Conservation (phyloP, 2,797 vertebrate species). For the Anguilla megastoma region DNA sequence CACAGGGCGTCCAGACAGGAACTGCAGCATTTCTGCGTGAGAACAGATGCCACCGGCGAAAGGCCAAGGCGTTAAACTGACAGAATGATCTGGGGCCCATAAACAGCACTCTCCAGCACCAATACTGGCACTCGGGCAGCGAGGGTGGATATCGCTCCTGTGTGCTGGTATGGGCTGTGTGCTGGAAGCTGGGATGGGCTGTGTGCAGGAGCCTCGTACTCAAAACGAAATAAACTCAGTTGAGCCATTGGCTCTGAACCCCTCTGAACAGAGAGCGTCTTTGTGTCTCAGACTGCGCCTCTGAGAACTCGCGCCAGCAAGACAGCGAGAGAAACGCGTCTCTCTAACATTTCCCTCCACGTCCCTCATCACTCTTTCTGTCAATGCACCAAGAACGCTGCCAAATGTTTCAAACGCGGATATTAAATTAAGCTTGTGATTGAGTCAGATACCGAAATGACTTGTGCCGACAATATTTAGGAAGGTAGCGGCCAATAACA, state of each 20-base stretch:
- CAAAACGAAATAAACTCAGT: not conserved
- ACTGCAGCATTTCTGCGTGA: not conserved
- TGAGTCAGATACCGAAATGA: not conserved
- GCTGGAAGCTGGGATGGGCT: not conserved
- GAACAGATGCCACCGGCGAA: not conserved
- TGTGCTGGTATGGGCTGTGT: no score
- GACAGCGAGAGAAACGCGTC: not conserved
- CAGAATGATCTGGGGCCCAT: not conserved
- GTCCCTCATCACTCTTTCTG: not conserved
- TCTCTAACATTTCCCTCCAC: not conserved
- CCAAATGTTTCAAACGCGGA: not conserved
- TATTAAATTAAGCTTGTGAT: not conserved
- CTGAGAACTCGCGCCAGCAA: not conserved
- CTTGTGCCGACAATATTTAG: not conserved
- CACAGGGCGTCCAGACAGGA: not conserved
- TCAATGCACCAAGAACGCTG: not conserved
- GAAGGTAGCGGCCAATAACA: not conserved
- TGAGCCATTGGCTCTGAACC: not conserved
- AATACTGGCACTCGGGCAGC: not conserved
- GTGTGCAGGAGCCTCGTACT: not conserved
- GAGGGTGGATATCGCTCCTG: not conserved
- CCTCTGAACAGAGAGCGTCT: not conserved
- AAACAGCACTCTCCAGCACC: not conserved
- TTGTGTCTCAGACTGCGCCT: not conserved
- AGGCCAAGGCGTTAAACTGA: not conserved